Base-by-base conservation (phyloP, 2,797 vertebrate species). In the Eremophila alpestris region DNA sequence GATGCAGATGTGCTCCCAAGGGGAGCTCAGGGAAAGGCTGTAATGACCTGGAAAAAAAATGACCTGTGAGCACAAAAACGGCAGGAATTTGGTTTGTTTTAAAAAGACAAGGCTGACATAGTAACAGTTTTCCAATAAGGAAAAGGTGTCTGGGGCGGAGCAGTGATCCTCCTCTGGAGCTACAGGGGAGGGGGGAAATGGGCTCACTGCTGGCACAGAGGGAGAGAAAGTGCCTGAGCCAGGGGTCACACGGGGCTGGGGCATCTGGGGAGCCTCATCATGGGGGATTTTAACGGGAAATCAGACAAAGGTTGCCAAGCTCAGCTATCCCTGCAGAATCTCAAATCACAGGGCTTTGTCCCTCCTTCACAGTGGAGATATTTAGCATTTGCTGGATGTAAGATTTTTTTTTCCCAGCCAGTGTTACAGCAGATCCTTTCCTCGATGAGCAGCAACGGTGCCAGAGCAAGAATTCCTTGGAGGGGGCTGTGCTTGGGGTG, bases 391-490 rank as follows among this genome's bases (percentile, higher is more conserved):
- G 1, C n/a, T 55, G 70, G 56, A 19, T 17, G 5, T 9, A 13
- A 48, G 34, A 12, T 9, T 3, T 5, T 38, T 26, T 90, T 59
- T 86, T 34, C 54, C 54, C 41, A 21, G 68, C 8, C 21, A 1
- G 11, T 0, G 2, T 49, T 36, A 13, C 58, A 73, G 74, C 78
- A 55, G n/a, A 59, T 29, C 41, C 18, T 36, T 41, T 69, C 56
- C 84, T 74, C 0, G 0, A 19, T 1, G 13, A 59, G 67, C 20
- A 45, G 74, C 58, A 36, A 3, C 0, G 0, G 11, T 34, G 48
- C 27, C 48, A 30, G 87, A 7, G 49, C 45, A 38, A 12, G 38
- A 63, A 52, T 34, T 48, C 45, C 52, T 26, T 0, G 0, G 34
- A 65, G 9, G 13, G 14, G 34, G 45, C 36, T 48, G 52, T 36